Base-by-base conservation (phyloP, 2,888 invertebrate genomes). In the Synergus laeviventris region DNA sequence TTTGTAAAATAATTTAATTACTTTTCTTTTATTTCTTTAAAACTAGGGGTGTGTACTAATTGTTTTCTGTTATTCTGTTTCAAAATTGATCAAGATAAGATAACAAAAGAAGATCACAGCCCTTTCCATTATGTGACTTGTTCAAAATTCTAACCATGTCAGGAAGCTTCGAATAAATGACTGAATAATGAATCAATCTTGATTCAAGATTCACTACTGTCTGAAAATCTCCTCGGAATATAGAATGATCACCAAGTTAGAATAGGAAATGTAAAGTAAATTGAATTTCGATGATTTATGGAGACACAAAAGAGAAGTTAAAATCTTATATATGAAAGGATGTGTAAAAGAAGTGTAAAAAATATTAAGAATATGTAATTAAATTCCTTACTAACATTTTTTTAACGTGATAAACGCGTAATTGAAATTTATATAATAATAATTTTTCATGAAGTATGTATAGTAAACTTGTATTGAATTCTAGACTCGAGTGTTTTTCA, bases 101-200 rank as follows among this genome's bases (percentile, higher is more conserved):
- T n/a, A 49, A 8, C n/a, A 49, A n/a, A n/a, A 49, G 9, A 8
- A 45, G 14, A 2, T 49, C n/a, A 49, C 16, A 49, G 9, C n/a
- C 9, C n/a, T 49, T 49, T n/a, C 49, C n/a, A 49, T 49, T 9
- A 49, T 49, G n/a, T 49, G 49, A n/a, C 49, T 49, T 49, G n/a
- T 16, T 49, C 7, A n/a, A 49, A 14, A 49, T 49, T 49, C 49
- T n/a, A n/a, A n/a, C 8, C 49, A 45, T 45, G 45, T 16, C 45
- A 5, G 16, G 7, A 49, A 49, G 49, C 9, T 8, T 9, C n/a
- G 49, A 49, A 49, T 49, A 49, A 49, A 49, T 49, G 49, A n/a
- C 49, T 49, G n/a, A 49, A 49, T 49, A 49, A 49, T 49, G 49
- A 49, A 49, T 49, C 49, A 49, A 49, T n/a, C 49, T 49, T 49